These are phyloP conservation scores for Brachionus rubens DNA, from an alignment of 1,140 invertebrate species.

Conservation along the genomic window DNA sequence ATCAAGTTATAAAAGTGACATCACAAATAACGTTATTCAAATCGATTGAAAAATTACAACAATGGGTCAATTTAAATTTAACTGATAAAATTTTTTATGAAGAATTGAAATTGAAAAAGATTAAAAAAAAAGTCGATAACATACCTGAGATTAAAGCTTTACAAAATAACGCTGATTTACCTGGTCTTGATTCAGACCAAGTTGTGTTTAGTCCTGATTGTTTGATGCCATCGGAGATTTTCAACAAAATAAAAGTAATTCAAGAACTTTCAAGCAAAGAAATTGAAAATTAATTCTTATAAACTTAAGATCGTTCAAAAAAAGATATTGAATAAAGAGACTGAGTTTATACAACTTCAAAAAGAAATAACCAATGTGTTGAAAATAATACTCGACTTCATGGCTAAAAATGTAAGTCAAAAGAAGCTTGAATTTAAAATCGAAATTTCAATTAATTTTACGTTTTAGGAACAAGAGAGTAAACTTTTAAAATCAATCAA, in stretches of 20 bases:
- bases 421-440: not conserved
- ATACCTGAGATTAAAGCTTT: not conserved
- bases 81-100: conserved; percentile 34
- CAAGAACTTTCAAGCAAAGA: not conserved
- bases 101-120: conserved; percentile 17
- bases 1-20: not conserved
- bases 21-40: conserved; percentile 11
- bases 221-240: conserved; percentile 31
- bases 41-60: conserved; percentile 39
- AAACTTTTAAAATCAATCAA: conserved; percentile 27
- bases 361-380: not conserved
- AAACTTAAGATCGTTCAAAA: not conserved
- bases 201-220: not conserved
- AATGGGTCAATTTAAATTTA: conserved; percentile 15
- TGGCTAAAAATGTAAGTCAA: not conserved
- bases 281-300: no score
- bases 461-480: not conserved
- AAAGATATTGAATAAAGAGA: not conserved
- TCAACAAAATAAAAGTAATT: not conserved
- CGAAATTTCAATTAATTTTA: not conserved
- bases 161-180: not conserved
- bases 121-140: conserved; percentile 32
- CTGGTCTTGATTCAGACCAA: not conserved
- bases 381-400: not conserved
- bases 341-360: conserved; percentile 5